Conservation (phyloP, 2,797 vertebrate genomes). For the Galagoides demidoff region DNA sequence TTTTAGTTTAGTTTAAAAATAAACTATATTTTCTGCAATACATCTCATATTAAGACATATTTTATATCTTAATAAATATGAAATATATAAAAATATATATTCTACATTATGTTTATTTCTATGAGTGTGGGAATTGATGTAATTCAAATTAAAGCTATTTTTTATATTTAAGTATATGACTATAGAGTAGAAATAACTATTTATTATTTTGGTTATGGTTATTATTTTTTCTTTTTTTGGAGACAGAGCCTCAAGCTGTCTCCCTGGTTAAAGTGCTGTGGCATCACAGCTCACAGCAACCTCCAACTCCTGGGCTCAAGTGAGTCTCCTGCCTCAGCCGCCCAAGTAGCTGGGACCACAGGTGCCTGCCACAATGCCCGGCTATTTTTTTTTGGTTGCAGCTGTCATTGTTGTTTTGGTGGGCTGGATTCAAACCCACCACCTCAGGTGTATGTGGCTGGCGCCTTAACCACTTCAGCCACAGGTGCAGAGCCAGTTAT, state of each 20-base stretch:
- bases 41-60: background rate
- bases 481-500: background rate
- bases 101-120: background rate
- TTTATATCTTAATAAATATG: background rate
- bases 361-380: too few species aligned
- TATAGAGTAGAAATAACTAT: background rate
- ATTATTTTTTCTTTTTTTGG: background rate
- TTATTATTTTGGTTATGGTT: background rate
- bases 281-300: too few species aligned
- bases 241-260: too few species aligned
- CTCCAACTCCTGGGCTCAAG: too few species aligned
- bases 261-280: too few species aligned
- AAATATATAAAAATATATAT: background rate
- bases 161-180: background rate
- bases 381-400: too few species aligned
- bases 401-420: too few species aligned
- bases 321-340: too few species aligned
- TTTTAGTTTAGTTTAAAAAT: background rate
- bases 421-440: too few species aligned
- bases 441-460: too few species aligned
- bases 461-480: too few species aligned
- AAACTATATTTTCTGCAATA: background rate
- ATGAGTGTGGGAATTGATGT: background rate
- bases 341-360: too few species aligned
- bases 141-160: background rate